Evolutionary conservation across 2,888 invertebrate genomes (phyloP).

Genomic region (Argyresthia goedartella): DNA sequence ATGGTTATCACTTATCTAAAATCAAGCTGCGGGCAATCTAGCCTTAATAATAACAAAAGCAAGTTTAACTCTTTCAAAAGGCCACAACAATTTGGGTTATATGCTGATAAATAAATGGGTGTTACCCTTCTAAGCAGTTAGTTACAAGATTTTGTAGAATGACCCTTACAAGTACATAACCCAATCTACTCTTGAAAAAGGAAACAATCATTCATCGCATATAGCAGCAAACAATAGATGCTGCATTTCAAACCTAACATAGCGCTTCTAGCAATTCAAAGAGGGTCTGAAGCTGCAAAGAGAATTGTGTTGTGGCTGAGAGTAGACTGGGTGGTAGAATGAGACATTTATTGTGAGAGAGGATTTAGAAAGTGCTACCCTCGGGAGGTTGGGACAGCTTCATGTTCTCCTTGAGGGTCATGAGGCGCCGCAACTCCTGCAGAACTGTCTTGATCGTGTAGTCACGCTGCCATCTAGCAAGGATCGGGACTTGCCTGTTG

Average conservation of each 20-base stretch:
- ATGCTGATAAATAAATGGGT: conserved; percentile 51
- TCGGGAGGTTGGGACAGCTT: conserved; percentile 99
- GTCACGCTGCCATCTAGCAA: conserved; percentile 95
- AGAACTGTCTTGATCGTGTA: conserved; percentile 97
- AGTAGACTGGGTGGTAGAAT: conserved; percentile 52
- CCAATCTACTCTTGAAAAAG: conserved; percentile 43
- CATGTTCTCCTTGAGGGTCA: conserved; percentile 98
- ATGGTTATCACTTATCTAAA: conserved; percentile 36
- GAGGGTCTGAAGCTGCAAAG: not conserved
- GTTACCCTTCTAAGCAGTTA: conserved; percentile 44
- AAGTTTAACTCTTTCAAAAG: conserved; percentile 58
- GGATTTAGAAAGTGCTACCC: conserved; percentile 92
- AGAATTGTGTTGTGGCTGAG: not conserved
- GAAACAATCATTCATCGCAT: not conserved
- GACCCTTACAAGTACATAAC: conserved; percentile 30
- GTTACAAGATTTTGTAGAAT: conserved; percentile 41
- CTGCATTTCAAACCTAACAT: not conserved
- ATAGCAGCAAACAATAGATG: not conserved
- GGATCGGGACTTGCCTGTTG: conserved; percentile 91
- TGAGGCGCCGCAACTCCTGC: conserved; percentile 93
- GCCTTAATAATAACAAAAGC: conserved; percentile 58
- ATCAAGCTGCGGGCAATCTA: conserved; percentile 42
- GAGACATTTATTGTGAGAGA: conserved; percentile 30
- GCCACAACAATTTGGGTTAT: conserved; percentile 66
- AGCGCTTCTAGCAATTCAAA: too few species aligned